Base-by-base conservation (phyloP, 1,140 invertebrate species). In the Anagrus nilaparvatae region DNA sequence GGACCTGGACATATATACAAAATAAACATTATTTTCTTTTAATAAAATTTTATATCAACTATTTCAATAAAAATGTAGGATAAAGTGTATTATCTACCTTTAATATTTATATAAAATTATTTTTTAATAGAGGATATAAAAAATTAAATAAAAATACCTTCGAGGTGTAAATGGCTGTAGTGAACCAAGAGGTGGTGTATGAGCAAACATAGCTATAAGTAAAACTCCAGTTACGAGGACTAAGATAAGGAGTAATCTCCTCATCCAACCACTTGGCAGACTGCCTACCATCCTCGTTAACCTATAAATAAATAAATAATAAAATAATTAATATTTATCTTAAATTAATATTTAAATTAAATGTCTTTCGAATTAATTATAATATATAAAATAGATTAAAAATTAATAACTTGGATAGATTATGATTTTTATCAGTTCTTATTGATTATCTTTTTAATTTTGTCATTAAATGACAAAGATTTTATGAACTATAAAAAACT, bases 181-280 rank as follows among this genome's bases (percentile, higher is more conserved):
- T 1, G 65, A 64, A 4, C 56, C 62, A 13, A 69, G 62, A 10
- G 64, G 62, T 27, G 67, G 65, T 33, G 64, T 52, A 46, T 66
- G 61, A 12, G 67, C 59, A 49, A 72, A 73, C 58, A 74, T 67
- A n/a, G 71, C 70, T 38, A 73, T 64, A 34, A 72, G 60, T 31
- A 73, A 58, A 8, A 67, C 56, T 30, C 70, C 63, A 44, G 70
- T 72, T 43, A 71, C 59, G 41, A 72, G 50, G 47, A 72, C 63
- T 30, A 73, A 67, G 42, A 73, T 60, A 39, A 71, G 60, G 46
- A 74, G 65, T 39, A 65, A 61, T 25, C 63, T 58, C 55, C 66
- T 69, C 60, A 74, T 63, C 59, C 69, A 65, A 47, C 66, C 66
- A 51, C 66, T 67, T 40, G 66, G 61, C 49, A 69, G 45, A 43